phyloP scores from a whole-genome alignment of 2,888 invertebrate species.

The Zonitis immaculata region DNA sequence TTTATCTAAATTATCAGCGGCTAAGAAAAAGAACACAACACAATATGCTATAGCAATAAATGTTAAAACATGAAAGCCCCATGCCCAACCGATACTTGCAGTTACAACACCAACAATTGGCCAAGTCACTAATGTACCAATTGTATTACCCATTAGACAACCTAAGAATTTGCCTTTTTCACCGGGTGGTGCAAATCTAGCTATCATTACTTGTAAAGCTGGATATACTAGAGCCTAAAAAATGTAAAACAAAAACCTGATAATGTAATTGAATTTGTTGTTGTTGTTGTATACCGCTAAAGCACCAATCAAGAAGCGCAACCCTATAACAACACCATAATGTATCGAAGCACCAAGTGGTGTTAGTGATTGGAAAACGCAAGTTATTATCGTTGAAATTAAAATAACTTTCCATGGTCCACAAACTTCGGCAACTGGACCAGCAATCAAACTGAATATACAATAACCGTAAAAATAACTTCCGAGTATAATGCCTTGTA shows the following conservation, averaged over 20 bases:
- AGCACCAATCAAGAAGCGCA: constrained; percentile 56
- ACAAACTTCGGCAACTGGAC: constrained; percentile 30
- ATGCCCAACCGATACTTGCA: background rate
- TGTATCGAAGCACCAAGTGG: constrained; percentile 55
- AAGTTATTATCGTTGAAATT: constrained; percentile 26
- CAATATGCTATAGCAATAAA: constrained; percentile 55
- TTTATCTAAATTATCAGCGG: constrained; percentile 59
- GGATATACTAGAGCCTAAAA: constrained; percentile 60
- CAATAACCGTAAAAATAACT: constrained; percentile 36
- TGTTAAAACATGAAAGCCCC: constrained; percentile 62
- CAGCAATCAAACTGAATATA: constrained; percentile 31
- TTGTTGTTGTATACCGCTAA: constrained; percentile 58
- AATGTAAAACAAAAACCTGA: background rate
- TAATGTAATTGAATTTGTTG: no score
- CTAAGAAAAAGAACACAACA: constrained; percentile 58
- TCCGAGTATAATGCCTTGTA: constrained; percentile 30
- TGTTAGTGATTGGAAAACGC: constrained; percentile 44
- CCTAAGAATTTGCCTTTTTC: constrained; percentile 70
- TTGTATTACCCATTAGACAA: constrained; percentile 67
- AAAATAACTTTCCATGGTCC: constrained; percentile 35
- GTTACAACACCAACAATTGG: constrained; percentile 62
- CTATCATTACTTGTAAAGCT: constrained; percentile 60
- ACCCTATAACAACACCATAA: constrained; percentile 52
- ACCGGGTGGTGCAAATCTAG: constrained; percentile 68
- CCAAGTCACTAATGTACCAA: constrained; percentile 68